These are phyloP conservation scores for Psammodynastes pulverulentus DNA, from an alignment of 2,113 vertebrate species.

Conservation along the genomic window DNA sequence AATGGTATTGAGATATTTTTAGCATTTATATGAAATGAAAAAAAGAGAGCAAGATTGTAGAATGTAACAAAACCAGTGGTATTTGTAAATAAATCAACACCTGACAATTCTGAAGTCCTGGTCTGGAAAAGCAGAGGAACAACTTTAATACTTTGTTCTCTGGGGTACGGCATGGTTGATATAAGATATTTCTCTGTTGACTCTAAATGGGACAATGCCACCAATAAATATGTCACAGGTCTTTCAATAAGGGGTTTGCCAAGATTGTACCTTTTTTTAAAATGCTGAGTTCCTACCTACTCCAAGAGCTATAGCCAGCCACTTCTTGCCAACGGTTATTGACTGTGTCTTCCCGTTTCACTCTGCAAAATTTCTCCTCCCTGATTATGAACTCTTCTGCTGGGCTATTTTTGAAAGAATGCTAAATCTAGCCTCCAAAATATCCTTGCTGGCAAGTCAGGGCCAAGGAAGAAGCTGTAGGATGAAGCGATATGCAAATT, in stretches of 20 bases:
- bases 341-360: neutral
- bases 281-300: neutral
- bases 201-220: conserved; percentile 40
- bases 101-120: conserved; percentile 13
- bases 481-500: neutral
- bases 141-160: conserved; percentile 18
- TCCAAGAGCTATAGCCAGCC: neutral
- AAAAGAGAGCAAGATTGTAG: neutral
- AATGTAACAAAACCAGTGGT: conserved; percentile 21
- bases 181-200: conserved; percentile 43
- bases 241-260: neutral
- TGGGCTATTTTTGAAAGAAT: neutral
- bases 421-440: neutral
- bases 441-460: neutral
- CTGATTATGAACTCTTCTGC: neutral
- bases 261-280: neutral
- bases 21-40: neutral
- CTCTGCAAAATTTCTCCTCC: neutral
- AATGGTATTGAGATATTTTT: conserved; percentile 34
- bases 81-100: conserved; percentile 55
- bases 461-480: neutral
- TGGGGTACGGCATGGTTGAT: conserved; percentile 26
- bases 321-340: neutral
- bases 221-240: neutral
- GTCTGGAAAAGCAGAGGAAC: conserved; percentile 14